Evolutionary conservation across 2,113 vertebrate genomes (phyloP), one percentile per base, ranked within the genome.

Genomic region (Otis tarda): DNA sequence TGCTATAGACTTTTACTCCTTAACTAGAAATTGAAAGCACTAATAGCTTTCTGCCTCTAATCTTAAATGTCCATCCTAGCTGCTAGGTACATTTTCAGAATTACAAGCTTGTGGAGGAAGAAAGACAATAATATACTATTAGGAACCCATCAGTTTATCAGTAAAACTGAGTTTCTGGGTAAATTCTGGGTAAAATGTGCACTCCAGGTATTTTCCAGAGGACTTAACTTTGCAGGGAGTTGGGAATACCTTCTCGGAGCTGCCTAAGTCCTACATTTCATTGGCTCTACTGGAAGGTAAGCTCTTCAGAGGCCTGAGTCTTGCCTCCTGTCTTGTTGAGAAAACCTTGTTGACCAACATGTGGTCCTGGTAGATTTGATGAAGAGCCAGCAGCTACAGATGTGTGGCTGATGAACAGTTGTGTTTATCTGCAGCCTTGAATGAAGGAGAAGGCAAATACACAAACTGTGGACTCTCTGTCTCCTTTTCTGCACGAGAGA

Each of bases 11-110:
- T 95, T 96, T 96, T 96, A 69, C 70, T 96, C 77, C 53, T 95
- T 95, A 95, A 95, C 95, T 97, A 95, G 95, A 96, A 96, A 94
- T 65, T 91, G 89, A 96, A 93, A 95, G 53, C 70, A 79, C 84
- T 95, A 95, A 95, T 95, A 94, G 65, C 93, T 94, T 97, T 95
- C 75, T 94, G 90, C 67, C 86, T 95, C 83, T 94, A 86, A 86
- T 97, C 86, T 86, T 41, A 76, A 90, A 92, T 28, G 83, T 76
- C 70, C 0, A 1, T 76, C 67, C 49, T 91, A 93, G 65, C 74
- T 3, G 8, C 41, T 37, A 50, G 93, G 94, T 75, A 65, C 53
- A 50, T 76, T 94, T 87, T 93, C 81, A 83, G 74, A 94, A 76
- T 57, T 68, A 76, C 45, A 93, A 79, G 33, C 49, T 71, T 67